Percentiles rank a stretch among this genome's conserved stretches.
Evolutionary conservation across 2,888 invertebrate species (phyloP).

Genomic region (Harpagoxenus sublaevis): DNA sequence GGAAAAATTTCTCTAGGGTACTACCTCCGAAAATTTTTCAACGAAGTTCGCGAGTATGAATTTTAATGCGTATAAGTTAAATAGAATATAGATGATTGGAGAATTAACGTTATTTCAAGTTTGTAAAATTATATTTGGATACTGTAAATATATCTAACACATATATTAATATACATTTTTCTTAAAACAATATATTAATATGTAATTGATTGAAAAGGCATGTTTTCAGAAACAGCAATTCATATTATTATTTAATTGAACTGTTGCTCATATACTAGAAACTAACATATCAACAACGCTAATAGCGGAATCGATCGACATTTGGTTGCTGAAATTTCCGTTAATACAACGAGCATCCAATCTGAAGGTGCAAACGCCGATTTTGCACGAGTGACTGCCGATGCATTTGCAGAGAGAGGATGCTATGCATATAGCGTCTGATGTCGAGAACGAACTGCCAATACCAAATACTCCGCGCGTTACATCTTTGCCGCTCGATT

Average conservation of each 20-base stretch:
- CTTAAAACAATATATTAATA: not conserved
- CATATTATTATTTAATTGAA: not conserved
- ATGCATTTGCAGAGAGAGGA: conserved; percentile 55
- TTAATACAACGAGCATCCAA: conserved; percentile 47
- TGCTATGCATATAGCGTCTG: conserved; percentile 64
- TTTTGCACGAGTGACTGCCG: conserved; percentile 43
- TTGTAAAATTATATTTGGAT: not conserved
- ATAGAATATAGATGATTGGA: not conserved
- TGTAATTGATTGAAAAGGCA: not conserved
- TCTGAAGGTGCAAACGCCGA: conserved; percentile 46
- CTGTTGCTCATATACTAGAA: not conserved
- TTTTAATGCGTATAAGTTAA: not conserved
- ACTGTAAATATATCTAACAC: not conserved
- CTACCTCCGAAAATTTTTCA: conserved; percentile 26
- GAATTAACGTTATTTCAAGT: not conserved
- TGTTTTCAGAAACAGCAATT: not conserved
- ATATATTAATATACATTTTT: not conserved
- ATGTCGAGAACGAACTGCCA: conserved; percentile 68
- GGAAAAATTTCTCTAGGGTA: conserved; percentile 49
- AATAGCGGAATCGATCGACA: not conserved
- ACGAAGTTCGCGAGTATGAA: not conserved
- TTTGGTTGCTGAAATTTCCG: conserved; percentile 28
- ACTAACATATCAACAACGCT: not conserved
- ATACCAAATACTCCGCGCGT: conserved; percentile 69
- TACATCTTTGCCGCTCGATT: conserved; percentile 74